phyloP scores from a whole-genome alignment of 2,888 invertebrate species.

The Metellina segmentata region DNA sequence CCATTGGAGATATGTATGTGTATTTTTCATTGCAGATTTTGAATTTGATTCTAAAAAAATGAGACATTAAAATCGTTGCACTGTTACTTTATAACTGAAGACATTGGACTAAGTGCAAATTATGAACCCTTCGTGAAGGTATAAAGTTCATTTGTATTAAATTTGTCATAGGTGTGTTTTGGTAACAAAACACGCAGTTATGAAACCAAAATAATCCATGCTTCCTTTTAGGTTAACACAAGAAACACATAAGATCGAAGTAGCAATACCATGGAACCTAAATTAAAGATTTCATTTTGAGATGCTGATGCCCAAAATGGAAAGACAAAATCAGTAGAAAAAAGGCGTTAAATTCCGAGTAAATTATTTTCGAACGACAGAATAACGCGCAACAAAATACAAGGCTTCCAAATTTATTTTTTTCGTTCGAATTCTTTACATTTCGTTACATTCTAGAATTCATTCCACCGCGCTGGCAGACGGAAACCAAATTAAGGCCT shows the following conservation, averaged over 20 bases:
- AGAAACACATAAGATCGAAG: not conserved
- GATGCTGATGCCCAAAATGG: slow-evolving; percentile 5
- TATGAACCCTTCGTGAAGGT: too few relatives aligned
- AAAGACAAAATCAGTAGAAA: not conserved
- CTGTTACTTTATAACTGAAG: too few relatives aligned
- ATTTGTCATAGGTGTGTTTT: too few relatives aligned
- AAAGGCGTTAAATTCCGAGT: not conserved
- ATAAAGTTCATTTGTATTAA: too few relatives aligned
- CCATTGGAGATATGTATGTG: too few relatives aligned
- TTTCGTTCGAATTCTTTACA: slow-evolving; percentile 5
- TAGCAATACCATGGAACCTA: not conserved
- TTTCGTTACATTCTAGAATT: slow-evolving; percentile 27
- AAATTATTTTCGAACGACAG: not conserved
- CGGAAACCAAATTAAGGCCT: slow-evolving; percentile 34
- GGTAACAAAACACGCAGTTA: too few relatives aligned
- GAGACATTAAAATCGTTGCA: too few relatives aligned
- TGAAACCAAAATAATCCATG: not conserved
- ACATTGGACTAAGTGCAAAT: too few relatives aligned
- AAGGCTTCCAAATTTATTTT: not conserved
- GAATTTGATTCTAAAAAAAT: too few relatives aligned
- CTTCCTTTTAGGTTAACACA: too few relatives aligned
- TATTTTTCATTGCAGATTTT: too few relatives aligned
- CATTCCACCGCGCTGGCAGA: not conserved
- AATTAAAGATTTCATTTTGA: not conserved
- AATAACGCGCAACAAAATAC: not conserved